phyloP scores from a whole-genome alignment of 2,888 invertebrate species.

The Coelopa pilipes region DNA sequence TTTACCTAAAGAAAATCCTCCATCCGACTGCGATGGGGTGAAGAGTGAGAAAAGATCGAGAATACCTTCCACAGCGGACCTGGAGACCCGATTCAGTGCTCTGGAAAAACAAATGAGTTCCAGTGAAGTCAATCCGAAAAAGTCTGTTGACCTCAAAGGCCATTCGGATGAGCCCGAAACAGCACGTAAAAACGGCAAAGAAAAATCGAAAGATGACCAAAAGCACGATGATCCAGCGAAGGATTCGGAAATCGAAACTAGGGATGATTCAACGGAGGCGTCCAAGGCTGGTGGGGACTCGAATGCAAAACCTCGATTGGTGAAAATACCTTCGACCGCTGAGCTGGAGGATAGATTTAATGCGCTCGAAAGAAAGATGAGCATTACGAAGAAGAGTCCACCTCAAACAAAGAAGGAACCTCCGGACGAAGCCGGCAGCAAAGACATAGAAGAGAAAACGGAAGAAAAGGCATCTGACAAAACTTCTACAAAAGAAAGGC shows the following conservation, averaged over 20 bases:
- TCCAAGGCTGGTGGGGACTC: neutral
- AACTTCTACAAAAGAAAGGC: neutral
- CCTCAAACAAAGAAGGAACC: slow-evolving; percentile 55
- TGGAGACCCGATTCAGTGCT: slow-evolving; percentile 57
- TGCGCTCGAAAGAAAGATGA: slow-evolving; percentile 53
- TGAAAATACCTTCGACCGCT: slow-evolving; percentile 43
- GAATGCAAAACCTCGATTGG: neutral
- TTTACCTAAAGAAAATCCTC: slow-evolving; percentile 50
- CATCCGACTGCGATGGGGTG: neutral
- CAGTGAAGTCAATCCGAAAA: slow-evolving; percentile 4
- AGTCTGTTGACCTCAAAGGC: too few species aligned
- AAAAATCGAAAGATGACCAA: neutral
- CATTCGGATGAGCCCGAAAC: neutral
- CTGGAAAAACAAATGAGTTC: slow-evolving; percentile 56
- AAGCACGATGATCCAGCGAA: neutral
- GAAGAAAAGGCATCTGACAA: neutral
- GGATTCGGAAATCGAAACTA: neutral
- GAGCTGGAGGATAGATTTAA: slow-evolving; percentile 58
- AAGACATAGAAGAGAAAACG: neutral
- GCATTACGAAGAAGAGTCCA: slow-evolving; percentile 49
- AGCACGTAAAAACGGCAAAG: neutral
- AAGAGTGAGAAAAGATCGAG: neutral
- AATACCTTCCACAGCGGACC: slow-evolving; percentile 54
- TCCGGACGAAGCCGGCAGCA: slow-evolving; percentile 47
- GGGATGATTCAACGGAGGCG: neutral